phyloP scores from a whole-genome alignment of 1,140 invertebrate species.

The Drosophila pruinosa region DNA sequence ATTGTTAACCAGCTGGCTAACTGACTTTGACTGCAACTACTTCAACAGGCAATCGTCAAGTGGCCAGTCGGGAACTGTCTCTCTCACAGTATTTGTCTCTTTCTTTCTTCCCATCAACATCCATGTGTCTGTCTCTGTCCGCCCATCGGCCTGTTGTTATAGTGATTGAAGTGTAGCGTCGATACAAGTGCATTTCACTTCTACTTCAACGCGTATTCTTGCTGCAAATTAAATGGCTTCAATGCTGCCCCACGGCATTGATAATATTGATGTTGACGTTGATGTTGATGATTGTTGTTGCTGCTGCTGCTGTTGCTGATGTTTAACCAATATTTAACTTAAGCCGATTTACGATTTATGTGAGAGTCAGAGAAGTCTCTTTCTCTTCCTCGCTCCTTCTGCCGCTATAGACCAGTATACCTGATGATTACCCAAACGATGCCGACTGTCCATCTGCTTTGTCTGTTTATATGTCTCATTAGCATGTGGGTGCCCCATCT shows the following conservation, averaged over 20 bases:
- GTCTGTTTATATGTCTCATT: conserved; percentile 49
- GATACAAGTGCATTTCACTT: conserved; percentile 71
- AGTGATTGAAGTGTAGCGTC: conserved; percentile 57
- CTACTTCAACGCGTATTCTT: conserved; percentile 63
- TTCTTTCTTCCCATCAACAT: neutral
- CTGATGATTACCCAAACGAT: neutral
- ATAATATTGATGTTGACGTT: conserved; percentile 26
- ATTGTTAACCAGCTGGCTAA: conserved; percentile 52
- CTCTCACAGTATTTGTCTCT: neutral
- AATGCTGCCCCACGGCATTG: conserved; percentile 33
- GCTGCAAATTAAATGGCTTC: conserved; percentile 69
- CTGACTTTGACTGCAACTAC: conserved; percentile 8
- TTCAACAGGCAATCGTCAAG: conserved; percentile 19
- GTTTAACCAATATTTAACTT: conserved; percentile 67
- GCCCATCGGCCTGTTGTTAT: conserved; percentile 11
- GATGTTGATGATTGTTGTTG: conserved; percentile 6
- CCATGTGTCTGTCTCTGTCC: neutral
- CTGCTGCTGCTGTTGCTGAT: conserved; percentile 20
- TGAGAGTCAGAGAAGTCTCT: conserved; percentile 31
- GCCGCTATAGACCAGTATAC: neutral
- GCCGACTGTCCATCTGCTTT: neutral
- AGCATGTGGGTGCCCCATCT: conserved; percentile 48
- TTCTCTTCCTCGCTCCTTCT: neutral
- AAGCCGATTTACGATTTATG: conserved; percentile 68
- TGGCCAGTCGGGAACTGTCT: conserved; percentile 15